Percentiles rank a stretch among this genome's conserved stretches.
phyloP scores from a whole-genome alignment of 2,797 vertebrate genomes.

The Melanotaenia boesemani region DNA sequence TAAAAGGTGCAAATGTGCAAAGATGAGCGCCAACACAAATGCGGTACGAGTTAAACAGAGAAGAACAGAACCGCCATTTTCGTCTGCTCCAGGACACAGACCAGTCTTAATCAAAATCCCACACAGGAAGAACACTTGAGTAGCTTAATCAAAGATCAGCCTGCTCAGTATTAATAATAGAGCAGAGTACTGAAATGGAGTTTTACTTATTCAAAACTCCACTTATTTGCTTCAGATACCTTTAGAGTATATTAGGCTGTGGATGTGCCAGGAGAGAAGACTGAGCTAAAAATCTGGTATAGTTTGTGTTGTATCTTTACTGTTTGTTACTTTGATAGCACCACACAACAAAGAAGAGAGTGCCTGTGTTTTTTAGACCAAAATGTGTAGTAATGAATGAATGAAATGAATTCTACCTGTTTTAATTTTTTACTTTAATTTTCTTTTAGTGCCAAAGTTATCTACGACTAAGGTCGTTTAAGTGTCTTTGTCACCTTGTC shows the following conservation, averaged over 20 bases:
- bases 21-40: neutral
- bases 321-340: neutral
- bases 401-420: neutral
- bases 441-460: neutral
- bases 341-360: neutral
- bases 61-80: conserved; percentile 59
- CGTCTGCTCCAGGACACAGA: conserved; percentile 68
- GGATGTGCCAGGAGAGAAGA: conserved; percentile 48
- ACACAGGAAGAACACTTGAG: conserved; percentile 84
- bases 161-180: conserved; percentile 87
- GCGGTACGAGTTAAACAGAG: conserved; percentile 30
- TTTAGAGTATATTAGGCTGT: conserved; percentile 73
- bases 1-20: neutral
- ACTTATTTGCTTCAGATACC: conserved; percentile 81
- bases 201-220: conserved; percentile 89
- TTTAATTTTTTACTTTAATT: neutral
- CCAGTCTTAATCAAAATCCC: conserved; percentile 85
- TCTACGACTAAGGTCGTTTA: neutral
- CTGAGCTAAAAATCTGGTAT: conserved; percentile 24
- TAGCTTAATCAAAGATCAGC: conserved; percentile 87
- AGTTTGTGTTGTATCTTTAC: conserved; percentile 9
- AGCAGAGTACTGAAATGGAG: conserved; percentile 85
- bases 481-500: neutral
- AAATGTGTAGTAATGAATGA: neutral
- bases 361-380: neutral